These are phyloP conservation scores for Empis stercorea DNA, from an alignment of 2,888 invertebrate genomes.

Conservation along the genomic window DNA sequence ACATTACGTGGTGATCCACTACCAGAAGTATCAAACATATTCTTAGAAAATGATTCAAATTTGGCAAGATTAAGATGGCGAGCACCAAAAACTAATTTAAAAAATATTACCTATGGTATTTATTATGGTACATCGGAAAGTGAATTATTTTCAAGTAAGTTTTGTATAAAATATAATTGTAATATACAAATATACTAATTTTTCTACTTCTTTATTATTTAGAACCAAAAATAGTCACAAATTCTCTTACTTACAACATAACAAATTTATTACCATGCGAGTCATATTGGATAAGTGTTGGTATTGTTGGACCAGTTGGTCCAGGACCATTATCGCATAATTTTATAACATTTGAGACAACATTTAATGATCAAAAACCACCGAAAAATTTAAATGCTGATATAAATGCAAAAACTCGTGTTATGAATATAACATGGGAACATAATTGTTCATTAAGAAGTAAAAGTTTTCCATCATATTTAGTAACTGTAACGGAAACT, in stretches of 20 bases:
- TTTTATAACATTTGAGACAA: conserved; percentile 43
- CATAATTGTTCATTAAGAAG: conserved; percentile 47
- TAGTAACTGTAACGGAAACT: conserved; percentile 41
- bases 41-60: conserved; percentile 42
- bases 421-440: conserved; percentile 54
- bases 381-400: conserved; percentile 50
- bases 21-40: conserved; percentile 18
- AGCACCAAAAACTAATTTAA: conserved; percentile 40
- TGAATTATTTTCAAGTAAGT: conserved; percentile 46
- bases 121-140: conserved; percentile 51
- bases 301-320: conserved; percentile 49
- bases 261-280: conserved; percentile 58
- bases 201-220: conserved; percentile 10
- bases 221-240: conserved; percentile 40
- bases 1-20: conserved; percentile 30
- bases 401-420: conserved; percentile 28
- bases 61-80: conserved; percentile 55
- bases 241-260: conserved; percentile 42
- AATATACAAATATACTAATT: background rate
- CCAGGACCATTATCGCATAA: conserved; percentile 48
- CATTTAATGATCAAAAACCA: conserved; percentile 52
- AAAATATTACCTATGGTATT: conserved; percentile 45
- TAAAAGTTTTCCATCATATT: conserved; percentile 18
- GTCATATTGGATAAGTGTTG: conserved; percentile 58
- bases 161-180: background rate